These are phyloP conservation scores for Polyodon spathula DNA, from an alignment of 2,113 vertebrate species.

Conservation along the genomic window DNA sequence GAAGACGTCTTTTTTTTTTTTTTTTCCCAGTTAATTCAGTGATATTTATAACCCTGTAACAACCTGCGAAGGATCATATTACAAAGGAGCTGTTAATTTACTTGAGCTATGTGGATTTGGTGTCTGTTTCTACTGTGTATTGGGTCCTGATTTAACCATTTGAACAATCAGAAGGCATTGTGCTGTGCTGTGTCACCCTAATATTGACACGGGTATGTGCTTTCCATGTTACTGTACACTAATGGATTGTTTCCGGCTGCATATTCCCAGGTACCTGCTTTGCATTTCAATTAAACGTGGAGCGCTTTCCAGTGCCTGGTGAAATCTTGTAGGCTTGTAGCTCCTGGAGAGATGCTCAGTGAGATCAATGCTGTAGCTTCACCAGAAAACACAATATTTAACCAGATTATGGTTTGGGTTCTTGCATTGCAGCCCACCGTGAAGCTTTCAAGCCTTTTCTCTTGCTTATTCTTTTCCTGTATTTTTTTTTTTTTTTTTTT, in stretches of 20 bases:
- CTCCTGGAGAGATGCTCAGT: slow-evolving; percentile 22
- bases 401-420: background rate
- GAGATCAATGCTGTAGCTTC: background rate
- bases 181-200: too few species aligned
- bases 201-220: slow-evolving; percentile 9
- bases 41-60: too few species aligned
- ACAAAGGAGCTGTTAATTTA: too few species aligned
- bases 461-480: background rate
- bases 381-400: background rate
- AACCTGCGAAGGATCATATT: too few species aligned
- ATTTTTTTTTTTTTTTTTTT: slow-evolving; percentile 1
- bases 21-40: too few species aligned
- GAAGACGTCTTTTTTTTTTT: too few species aligned
- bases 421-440: background rate
- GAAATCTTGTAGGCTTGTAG: slow-evolving; percentile 1
- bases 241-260: slow-evolving; percentile 38
- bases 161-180: too few species aligned
- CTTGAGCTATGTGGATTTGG: too few species aligned
- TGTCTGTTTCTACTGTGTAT: too few species aligned
- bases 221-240: slow-evolving; percentile 26
- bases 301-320: slow-evolving; percentile 1
- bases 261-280: slow-evolving; percentile 11
- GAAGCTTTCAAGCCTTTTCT: background rate
- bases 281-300: slow-evolving; percentile 12
- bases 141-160: too few species aligned